Base-by-base conservation (phyloP, 2,113 vertebrate species). In the Rhea americana region DNA sequence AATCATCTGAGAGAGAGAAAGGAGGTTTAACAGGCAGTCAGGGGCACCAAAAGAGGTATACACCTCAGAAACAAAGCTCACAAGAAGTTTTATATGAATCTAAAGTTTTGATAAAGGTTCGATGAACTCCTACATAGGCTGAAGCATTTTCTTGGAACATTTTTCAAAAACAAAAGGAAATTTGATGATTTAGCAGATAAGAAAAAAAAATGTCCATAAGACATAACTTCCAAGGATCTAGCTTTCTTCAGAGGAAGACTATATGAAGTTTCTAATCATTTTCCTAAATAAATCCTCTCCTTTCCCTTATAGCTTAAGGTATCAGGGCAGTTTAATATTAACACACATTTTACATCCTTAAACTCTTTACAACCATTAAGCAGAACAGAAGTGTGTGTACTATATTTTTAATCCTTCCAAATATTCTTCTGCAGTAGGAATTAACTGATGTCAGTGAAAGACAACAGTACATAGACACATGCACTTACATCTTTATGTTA, bases 321-420 rank as follows among this genome's bases (percentile, higher is more conserved):
- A 16, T 43, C 56, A 35, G 26, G 58, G 59, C 22, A 68, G 24
- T 48, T 85, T 43, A 70, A 19, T 35, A 56, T 72, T 50, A 63
- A 26, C 24, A 30, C 11, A 35, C 9, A 7, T 86, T 82, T 87
- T 67, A 81, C 32, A 50, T 37, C 37, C 9, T 68, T 76, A 82
- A 79, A 79, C 4, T 21, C 7, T 83, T 72, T 45, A 39, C 4
- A 51, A 51, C 24, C 26, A 32, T 50, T 22, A 53, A 79, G 48
- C 3, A 56, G 74, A 56, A 14, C 5, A 24, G 26, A 78, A 37
- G 21, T 59, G 21, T 0, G 0, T 61, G 32, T 59, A 39, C 24
- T 21, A 30, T 37, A 32, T 59, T n/a, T 59, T 74, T 50, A 47
- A 32, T 76, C 39, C 67, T 85, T 56, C 39, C 13, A 37, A 11